phyloP scores from a whole-genome alignment of 2,113 vertebrate species.

The Manacus vitellinus region DNA sequence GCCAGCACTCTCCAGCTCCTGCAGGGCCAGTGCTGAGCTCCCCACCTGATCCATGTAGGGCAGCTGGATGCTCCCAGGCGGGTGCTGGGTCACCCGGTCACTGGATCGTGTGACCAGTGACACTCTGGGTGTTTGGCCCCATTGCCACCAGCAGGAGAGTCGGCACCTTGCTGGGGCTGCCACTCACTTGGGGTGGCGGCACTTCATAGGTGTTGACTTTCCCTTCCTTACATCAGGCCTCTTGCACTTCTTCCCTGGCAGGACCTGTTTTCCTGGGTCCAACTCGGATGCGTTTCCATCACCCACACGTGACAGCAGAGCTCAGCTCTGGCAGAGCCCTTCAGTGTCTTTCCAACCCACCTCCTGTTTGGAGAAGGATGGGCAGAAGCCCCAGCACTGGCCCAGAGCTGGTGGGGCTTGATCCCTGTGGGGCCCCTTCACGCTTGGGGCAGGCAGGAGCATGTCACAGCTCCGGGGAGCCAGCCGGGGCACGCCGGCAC shows the following conservation, averaged over 20 bases:
- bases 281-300: not conserved
- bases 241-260: not conserved
- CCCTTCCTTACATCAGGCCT: not conserved
- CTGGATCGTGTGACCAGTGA: not conserved
- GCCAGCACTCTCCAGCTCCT: not conserved
- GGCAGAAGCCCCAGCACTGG: not conserved
- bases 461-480: accelerated
- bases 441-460: not conserved
- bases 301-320: not conserved
- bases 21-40: not conserved
- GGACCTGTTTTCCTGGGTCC: not conserved
- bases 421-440: accelerated
- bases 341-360: not conserved
- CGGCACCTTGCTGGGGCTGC: accelerated
- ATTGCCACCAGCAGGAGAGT: not conserved
- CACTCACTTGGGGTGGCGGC: accelerated
- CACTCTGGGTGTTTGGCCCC: not conserved
- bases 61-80: accelerated
- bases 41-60: accelerated
- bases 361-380: not conserved
- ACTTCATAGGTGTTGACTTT: not conserved
- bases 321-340: not conserved
- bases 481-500: accelerated
- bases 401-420: accelerated
- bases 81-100: not conserved